These are phyloP conservation scores for Drosophila hydei DNA, from an alignment of 1,140 invertebrate genomes.

Conservation along the genomic window DNA sequence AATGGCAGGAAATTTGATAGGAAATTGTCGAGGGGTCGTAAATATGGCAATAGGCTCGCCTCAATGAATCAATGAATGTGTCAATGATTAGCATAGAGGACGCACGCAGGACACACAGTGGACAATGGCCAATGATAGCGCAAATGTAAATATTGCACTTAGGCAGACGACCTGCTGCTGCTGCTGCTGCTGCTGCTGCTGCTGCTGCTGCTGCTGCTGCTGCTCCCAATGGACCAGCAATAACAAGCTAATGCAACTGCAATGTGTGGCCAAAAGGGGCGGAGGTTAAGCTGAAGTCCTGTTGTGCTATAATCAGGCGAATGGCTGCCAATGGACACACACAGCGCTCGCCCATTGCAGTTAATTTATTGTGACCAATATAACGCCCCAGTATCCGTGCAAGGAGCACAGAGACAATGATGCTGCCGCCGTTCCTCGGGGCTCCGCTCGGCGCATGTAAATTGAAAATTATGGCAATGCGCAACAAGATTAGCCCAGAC, in stretches of 20 bases:
- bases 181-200: slow-evolving; percentile 5
- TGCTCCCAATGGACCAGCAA: slow-evolving; percentile 27
- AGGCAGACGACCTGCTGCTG: neutral
- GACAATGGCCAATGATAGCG: slow-evolving; percentile 57
- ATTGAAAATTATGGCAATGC: slow-evolving; percentile 83
- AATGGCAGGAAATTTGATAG: neutral
- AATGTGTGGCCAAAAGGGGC: slow-evolving; percentile 9
- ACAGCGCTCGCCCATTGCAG: slow-evolving; percentile 42
- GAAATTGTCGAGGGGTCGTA: slow-evolving; percentile 50
- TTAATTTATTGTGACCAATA: slow-evolving; percentile 80
- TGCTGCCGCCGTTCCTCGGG: neutral
- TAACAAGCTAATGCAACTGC: slow-evolving; percentile 74
- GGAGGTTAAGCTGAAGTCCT: neutral
- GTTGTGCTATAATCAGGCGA: slow-evolving; percentile 69
- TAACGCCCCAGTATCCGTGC: slow-evolving; percentile 46
- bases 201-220: neutral
- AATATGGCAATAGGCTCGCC: slow-evolving; percentile 59
- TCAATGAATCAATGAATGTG: slow-evolving; percentile 76
- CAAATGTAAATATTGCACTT: slow-evolving; percentile 73
- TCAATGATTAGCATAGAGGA: slow-evolving; percentile 69
- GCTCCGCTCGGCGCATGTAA: slow-evolving; percentile 66
- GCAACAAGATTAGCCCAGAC: slow-evolving; percentile 78
- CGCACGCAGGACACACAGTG: slow-evolving; percentile 6
- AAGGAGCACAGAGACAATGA: slow-evolving; percentile 4
- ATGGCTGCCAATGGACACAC: slow-evolving; percentile 51